Evolutionary conservation across 2,888 invertebrate genomes (phyloP).

Genomic region (Archips xylosteana): DNA sequence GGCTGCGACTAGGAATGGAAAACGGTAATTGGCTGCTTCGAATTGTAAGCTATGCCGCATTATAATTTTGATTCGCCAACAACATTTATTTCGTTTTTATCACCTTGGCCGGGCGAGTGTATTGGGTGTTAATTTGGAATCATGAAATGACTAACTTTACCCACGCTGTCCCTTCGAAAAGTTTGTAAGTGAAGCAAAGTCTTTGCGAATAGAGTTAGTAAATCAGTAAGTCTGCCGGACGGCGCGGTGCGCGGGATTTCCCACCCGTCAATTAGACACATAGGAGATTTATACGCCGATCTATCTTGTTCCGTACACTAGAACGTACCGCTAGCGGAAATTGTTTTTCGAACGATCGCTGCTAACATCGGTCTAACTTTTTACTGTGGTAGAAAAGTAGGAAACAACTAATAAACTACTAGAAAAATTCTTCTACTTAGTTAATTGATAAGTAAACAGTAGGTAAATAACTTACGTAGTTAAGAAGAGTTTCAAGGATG

Average conservation of each 20-base stretch:
- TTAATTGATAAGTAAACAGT: background rate
- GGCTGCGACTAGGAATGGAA: conserved; percentile 20
- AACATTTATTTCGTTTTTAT: background rate
- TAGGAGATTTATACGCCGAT: conserved; percentile 80
- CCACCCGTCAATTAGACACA: conserved; percentile 80
- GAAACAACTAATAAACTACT: background rate
- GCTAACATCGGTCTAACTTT: conserved; percentile 46
- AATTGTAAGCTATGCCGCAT: background rate
- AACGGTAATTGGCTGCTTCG: conserved; percentile 38
- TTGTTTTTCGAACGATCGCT: conserved; percentile 71
- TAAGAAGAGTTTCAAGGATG: background rate
- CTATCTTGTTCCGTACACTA: conserved; percentile 67
- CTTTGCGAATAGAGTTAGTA: conserved; percentile 61
- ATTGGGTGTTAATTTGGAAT: background rate
- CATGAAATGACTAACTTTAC: background rate
- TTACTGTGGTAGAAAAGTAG: background rate
- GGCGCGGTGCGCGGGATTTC: conserved; percentile 55
- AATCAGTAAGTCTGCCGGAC: conserved; percentile 60
- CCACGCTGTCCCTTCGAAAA: conserved; percentile 14
- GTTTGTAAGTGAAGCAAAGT: conserved; percentile 42
- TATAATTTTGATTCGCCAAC: background rate
- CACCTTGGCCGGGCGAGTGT: background rate
- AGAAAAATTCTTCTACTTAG: background rate
- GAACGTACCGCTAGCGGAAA: conserved; percentile 58
- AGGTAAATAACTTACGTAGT: background rate